phyloP scores from a whole-genome alignment of 2,113 vertebrate genomes.

The Alectura lathami region DNA sequence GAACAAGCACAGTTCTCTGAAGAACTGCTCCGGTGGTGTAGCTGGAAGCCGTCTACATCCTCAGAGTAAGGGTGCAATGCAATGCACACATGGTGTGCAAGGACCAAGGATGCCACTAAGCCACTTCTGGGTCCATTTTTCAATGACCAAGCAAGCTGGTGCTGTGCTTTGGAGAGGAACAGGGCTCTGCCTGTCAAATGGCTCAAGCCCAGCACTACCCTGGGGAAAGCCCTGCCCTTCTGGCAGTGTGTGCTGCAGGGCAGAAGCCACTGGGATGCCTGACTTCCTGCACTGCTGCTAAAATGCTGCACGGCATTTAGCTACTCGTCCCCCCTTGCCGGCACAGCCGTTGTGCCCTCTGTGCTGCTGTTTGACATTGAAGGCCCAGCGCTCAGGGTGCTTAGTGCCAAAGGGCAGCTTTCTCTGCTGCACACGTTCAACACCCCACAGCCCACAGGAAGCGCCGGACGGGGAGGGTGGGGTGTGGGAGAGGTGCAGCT shows the following conservation, averaged over 20 bases:
- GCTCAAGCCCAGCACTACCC: neutral
- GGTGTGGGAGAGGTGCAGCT: neutral
- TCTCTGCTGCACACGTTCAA: neutral
- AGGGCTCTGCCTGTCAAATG: neutral
- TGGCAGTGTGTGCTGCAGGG: neutral
- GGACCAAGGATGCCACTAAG: neutral
- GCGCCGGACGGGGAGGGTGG: neutral
- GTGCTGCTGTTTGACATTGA: neutral
- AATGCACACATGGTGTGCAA: neutral
- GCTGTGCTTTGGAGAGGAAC: neutral
- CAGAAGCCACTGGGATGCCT: neutral
- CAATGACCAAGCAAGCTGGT: neutral
- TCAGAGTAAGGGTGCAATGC: accelerated
- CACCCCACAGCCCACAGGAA: neutral
- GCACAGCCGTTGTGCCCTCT: neutral
- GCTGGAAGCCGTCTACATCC: neutral
- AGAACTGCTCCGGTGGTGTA: neutral
- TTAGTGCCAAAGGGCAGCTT: neutral
- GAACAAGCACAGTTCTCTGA: neutral
- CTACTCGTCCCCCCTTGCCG: neutral
- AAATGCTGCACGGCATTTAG: neutral
- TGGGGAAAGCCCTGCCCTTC: neutral
- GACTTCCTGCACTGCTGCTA: neutral
- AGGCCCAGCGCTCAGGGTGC: accelerated
- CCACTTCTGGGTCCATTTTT: neutral